Percentiles rank a stretch among this genome's conserved stretches.
Conservation (phyloP, 1,140 invertebrate species). For the Hormaphis cornu region DNA sequence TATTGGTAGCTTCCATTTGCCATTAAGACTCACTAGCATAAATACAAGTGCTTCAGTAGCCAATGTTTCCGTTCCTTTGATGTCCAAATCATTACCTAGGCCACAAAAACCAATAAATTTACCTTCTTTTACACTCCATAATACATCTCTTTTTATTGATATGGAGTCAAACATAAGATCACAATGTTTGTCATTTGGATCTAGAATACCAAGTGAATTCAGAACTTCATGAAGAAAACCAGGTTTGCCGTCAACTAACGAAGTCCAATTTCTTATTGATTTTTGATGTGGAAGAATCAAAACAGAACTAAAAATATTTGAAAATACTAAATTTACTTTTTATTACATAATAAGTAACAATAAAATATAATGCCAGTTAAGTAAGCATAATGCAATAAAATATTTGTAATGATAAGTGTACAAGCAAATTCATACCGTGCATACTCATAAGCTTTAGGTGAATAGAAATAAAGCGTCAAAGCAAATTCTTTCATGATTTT, state of each 20-base stretch:
- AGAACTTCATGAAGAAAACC: not conserved
- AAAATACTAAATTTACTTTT: not conserved
- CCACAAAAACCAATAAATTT: not conserved
- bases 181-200: not conserved
- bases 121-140: not conserved
- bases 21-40: too few relatives aligned
- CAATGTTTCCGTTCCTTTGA: too few relatives aligned
- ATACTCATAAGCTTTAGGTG: not conserved
- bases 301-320: not conserved
- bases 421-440: not conserved
- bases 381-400: too few relatives aligned
- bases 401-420: not conserved
- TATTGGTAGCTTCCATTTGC: too few relatives aligned
- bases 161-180: not conserved
- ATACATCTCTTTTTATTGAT: not conserved
- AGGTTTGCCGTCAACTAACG: not conserved
- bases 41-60: too few relatives aligned
- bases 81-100: not conserved
- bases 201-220: not conserved
- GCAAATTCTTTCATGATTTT: not conserved
- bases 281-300: not conserved
- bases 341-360: not conserved
- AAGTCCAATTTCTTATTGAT: not conserved
- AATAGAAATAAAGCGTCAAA: not conserved
- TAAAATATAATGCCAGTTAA: not conserved